Evolutionary conservation across 2,888 invertebrate genomes (phyloP).

Genomic region (Erebia epiphron): DNA sequence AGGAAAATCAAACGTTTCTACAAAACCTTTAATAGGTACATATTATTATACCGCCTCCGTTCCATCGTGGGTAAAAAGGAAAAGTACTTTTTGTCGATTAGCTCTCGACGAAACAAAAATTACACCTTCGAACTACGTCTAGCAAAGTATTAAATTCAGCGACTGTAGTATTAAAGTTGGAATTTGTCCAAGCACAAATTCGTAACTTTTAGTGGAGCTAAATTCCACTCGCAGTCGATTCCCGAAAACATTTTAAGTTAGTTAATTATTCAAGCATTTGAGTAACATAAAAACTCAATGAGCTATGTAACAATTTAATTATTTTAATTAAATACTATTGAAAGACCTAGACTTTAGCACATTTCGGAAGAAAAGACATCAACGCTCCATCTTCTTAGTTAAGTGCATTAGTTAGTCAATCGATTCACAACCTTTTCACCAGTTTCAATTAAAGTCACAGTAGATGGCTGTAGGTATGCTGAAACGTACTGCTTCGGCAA

Average conservation of each 20-base stretch:
- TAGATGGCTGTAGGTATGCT: too few species aligned
- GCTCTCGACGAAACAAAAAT: conserved; percentile 27
- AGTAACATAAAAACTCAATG: conserved; percentile 13
- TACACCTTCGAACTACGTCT: conserved; percentile 22
- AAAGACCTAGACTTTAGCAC: neutral
- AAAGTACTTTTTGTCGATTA: conserved; percentile 20
- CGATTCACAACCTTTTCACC: too few species aligned
- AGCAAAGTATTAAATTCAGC: conserved; percentile 31
- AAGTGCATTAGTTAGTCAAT: neutral
- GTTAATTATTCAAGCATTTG: conserved; percentile 31
- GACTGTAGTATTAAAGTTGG: conserved; percentile 31
- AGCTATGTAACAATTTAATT: neutral
- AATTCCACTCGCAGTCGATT: conserved; percentile 36
- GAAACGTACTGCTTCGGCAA: too few species aligned
- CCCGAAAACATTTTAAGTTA: conserved; percentile 33
- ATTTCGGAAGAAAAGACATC: conserved; percentile 12
- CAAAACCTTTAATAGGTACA: too few species aligned
- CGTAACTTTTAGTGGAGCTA: conserved; percentile 34
- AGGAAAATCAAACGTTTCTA: too few species aligned
- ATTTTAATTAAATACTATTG: neutral
- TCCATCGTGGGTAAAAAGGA: too few species aligned
- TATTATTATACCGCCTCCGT: too few species aligned
- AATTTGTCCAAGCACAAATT: conserved; percentile 36
- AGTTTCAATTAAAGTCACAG: too few species aligned
- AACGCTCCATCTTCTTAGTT: neutral